Conservation (phyloP, 2,888 invertebrate genomes). For the Ernsta delagoae region DNA sequence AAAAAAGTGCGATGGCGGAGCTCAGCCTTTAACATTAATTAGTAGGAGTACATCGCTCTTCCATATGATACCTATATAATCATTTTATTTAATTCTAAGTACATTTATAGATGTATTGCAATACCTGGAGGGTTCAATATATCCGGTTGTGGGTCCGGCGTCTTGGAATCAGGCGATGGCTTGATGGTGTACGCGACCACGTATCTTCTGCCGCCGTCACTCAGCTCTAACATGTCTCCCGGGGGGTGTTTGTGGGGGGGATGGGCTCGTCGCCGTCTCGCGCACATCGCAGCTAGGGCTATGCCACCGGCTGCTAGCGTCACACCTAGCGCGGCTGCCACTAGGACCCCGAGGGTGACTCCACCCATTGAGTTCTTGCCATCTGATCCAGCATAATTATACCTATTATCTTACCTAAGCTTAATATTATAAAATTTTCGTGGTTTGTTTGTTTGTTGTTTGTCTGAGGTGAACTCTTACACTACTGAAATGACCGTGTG, state of each 20-base stretch:
- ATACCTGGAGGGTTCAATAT: slow-evolving; percentile 91
- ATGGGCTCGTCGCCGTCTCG: slow-evolving; percentile 63
- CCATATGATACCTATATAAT: no score
- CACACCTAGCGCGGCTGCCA: slow-evolving; percentile 69
- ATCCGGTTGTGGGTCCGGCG: slow-evolving; percentile 90
- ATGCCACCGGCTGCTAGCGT: slow-evolving; percentile 68
- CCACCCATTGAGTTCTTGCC: slow-evolving; percentile 89
- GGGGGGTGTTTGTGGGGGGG: slow-evolving; percentile 76
- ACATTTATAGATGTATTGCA: no score
- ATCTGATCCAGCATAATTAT: no score
- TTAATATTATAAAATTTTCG: no score
- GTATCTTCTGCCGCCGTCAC: slow-evolving; percentile 92
- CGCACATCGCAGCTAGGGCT: slow-evolving; percentile 65
- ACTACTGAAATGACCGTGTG: no score
- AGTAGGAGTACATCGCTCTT: no score
- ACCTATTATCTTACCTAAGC: no score
- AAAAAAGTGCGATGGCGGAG: no score
- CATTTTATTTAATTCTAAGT: no score
- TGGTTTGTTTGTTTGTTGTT: no score
- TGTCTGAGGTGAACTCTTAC: no score
- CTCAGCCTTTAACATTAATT: no score
- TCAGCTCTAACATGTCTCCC: slow-evolving; percentile 86
- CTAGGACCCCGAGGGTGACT: slow-evolving; percentile 88
- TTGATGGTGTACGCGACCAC: slow-evolving; percentile 95
- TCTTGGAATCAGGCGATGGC: slow-evolving; percentile 83